These are phyloP conservation scores for Eulemur coronatus DNA, from an alignment of 2,797 vertebrate species.

Conservation along the genomic window DNA sequence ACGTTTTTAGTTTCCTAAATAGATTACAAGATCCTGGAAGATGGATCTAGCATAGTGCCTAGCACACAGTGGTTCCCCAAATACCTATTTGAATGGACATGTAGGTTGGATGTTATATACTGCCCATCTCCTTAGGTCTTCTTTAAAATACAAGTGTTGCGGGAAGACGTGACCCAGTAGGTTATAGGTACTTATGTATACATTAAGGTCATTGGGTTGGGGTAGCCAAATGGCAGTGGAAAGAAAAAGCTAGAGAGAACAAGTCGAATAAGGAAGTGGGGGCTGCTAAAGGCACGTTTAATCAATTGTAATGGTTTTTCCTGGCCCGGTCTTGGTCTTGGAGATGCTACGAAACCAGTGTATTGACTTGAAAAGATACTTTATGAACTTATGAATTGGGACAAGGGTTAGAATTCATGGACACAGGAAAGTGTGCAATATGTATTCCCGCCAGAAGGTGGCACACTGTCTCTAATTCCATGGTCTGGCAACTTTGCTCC, in stretches of 20 bases:
- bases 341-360: background rate
- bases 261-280: background rate
- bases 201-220: background rate
- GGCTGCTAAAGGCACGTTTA: background rate
- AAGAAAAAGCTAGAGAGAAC: background rate
- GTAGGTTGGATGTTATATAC: background rate
- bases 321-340: background rate
- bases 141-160: background rate
- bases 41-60: background rate
- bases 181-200: background rate
- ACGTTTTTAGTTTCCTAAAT: background rate
- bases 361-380: background rate
- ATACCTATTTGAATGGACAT: background rate
- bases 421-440: slow-evolving; percentile 35
- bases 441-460: slow-evolving; percentile 57
- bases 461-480: slow-evolving; percentile 53
- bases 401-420: background rate
- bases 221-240: background rate
- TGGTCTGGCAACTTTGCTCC: background rate
- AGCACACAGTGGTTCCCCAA: background rate
- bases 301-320: background rate
- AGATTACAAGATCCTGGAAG: background rate
- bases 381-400: background rate
- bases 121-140: background rate
- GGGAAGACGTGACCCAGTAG: background rate